These are phyloP conservation scores for Bombus vancouverensis DNA, from an alignment of 1,140 invertebrate genomes.

Conservation along the genomic window DNA sequence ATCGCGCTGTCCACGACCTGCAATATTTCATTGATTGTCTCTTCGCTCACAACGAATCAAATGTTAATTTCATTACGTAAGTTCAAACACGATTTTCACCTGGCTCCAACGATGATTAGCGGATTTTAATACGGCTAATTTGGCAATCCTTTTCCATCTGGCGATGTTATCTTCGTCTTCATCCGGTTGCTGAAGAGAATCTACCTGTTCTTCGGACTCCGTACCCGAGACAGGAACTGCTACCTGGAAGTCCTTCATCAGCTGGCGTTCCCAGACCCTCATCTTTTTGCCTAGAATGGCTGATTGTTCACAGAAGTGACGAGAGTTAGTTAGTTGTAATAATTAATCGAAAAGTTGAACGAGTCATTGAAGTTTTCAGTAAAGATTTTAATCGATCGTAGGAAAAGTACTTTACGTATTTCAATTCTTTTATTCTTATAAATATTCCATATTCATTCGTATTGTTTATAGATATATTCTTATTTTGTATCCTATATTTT, in stretches of 20 bases:
- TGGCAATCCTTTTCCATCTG: conserved; percentile 88
- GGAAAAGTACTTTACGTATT: not conserved
- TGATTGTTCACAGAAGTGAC: conserved; percentile 59
- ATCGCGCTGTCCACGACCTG: conserved; percentile 72
- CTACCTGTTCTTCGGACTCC: conserved; percentile 81
- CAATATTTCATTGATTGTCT: not conserved
- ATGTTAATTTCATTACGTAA: not conserved
- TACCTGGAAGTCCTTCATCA: conserved; percentile 94
- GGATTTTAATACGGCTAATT: conserved; percentile 86
- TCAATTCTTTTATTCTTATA: too few relatives aligned
- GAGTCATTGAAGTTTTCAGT: too few relatives aligned
- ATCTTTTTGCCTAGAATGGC: conserved; percentile 88
- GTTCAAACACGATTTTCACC: conserved; percentile 73
- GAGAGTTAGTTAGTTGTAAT: not conserved
- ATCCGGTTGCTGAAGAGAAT: conserved; percentile 77
- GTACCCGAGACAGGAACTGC: conserved; percentile 84
- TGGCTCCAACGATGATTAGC: conserved; percentile 88
- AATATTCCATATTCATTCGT: too few relatives aligned
- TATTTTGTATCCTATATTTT: too few relatives aligned
- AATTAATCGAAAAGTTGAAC: too few relatives aligned
- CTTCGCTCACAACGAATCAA: not conserved
- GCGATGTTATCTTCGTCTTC: conserved; percentile 86
- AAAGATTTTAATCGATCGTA: not conserved
- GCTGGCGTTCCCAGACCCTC: conserved; percentile 90
- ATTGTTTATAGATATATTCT: too few relatives aligned